Evolutionary conservation across 2,113 vertebrate genomes (phyloP).

Genomic region (Gadus macrocephalus): DNA sequence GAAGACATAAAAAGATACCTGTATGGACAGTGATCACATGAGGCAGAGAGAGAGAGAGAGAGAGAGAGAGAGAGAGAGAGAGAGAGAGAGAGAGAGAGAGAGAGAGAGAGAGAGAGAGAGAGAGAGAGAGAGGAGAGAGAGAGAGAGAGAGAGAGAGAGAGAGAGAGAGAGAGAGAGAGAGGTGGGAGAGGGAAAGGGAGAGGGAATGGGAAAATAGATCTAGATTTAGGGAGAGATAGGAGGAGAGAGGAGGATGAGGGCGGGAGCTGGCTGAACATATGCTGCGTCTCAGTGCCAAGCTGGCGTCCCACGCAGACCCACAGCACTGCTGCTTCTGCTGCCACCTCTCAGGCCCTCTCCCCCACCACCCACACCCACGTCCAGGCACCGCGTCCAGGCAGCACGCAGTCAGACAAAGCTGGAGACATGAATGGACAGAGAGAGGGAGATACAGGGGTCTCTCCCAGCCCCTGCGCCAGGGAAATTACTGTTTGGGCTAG

Average conservation of each 20-base stretch:
- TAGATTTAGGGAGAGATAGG: constrained; percentile 15
- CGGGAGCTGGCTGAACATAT: constrained; percentile 68
- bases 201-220: constrained; percentile 9
- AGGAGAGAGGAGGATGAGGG: constrained; percentile 18
- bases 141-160: constrained; percentile 23
- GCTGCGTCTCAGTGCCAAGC: constrained; percentile 64
- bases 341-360: constrained; percentile 48
- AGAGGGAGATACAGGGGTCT: constrained; percentile 43
- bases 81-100: background rate
- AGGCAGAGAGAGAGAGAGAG: background rate
- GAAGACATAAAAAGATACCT: background rate
- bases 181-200: constrained; percentile 19
- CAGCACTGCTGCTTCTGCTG: constrained; percentile 54
- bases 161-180: background rate
- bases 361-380: constrained; percentile 18
- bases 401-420: background rate
- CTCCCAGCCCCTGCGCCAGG: constrained; percentile 48
- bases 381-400: background rate
- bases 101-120: constrained; percentile 10
- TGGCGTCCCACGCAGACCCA: constrained; percentile 63
- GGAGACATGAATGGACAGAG: background rate
- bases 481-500: constrained; percentile 40
- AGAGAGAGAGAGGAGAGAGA: constrained; percentile 15
- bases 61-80: constrained; percentile 18
- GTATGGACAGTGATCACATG: background rate